phyloP scores from a whole-genome alignment of 1,140 invertebrate genomes.

The Belonocnema kinseyi region DNA sequence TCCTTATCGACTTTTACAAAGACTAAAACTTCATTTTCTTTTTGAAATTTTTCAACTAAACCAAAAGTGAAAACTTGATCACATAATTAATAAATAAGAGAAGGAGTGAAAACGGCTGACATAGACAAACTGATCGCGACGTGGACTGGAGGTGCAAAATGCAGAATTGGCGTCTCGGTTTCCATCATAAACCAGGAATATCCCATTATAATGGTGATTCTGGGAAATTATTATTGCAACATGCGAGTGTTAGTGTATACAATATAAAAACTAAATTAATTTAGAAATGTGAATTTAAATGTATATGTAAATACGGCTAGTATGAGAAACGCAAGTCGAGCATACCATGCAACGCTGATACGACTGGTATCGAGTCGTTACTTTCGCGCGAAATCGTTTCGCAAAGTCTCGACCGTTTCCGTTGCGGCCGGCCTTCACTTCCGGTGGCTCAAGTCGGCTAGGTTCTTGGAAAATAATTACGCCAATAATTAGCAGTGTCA shows the following conservation, averaged over 20 bases:
- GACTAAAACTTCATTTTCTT: no score
- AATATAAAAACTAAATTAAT: not conserved
- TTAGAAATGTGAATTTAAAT: no score
- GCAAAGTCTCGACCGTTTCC: conserved; percentile 43
- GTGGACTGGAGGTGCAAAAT: not conserved
- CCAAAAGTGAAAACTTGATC: no score
- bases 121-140: not conserved
- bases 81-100: no score
- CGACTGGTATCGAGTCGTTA: conserved; percentile 41
- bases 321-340: no score
- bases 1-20: no score
- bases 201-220: conserved; percentile 45
- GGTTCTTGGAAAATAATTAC: conserved; percentile 17
- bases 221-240: conserved; percentile 45
- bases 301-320: no score
- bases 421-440: conserved; percentile 39
- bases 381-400: conserved; percentile 52
- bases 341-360: conserved; percentile 33
- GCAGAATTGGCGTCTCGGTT: conserved; percentile 45
- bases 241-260: conserved; percentile 30
- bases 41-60: no score
- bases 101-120: not conserved
- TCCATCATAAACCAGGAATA: conserved; percentile 47
- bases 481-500: not conserved
- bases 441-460: conserved; percentile 35